Evolutionary conservation across 2,888 invertebrate species (phyloP).

Genomic region (Lasioglossum figueresi): DNA sequence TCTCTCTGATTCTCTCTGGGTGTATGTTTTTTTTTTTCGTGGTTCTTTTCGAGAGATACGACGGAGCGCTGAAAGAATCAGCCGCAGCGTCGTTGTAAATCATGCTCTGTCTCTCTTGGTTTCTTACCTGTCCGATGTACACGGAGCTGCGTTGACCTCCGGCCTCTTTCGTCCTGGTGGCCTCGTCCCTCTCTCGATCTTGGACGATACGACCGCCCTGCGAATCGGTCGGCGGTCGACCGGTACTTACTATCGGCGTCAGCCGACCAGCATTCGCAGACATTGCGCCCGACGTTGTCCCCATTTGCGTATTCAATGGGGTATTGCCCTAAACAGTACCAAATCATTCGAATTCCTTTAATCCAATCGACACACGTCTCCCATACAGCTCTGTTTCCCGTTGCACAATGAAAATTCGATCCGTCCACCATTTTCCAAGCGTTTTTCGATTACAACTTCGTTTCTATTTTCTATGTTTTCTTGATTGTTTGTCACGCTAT

Average conservation of each 20-base stretch:
- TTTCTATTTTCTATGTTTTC: neutral
- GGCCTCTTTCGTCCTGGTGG: slow-evolving; percentile 77
- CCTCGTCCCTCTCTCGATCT: slow-evolving; percentile 79
- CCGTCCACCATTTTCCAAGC: neutral
- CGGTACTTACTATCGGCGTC: slow-evolving; percentile 67
- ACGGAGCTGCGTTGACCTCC: slow-evolving; percentile 81
- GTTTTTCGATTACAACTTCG: neutral
- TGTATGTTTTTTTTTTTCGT: neutral
- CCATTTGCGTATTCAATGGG: slow-evolving; percentile 71
- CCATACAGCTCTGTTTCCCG: neutral
- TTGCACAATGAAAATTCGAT: slow-evolving; percentile 23
- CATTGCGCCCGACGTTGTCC: slow-evolving; percentile 43
- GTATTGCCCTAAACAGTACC: slow-evolving; percentile 72
- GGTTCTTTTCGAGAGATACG: slow-evolving; percentile 38
- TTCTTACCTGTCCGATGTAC: slow-evolving; percentile 82
- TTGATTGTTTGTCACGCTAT: neutral
- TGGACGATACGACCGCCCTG: slow-evolving; percentile 79
- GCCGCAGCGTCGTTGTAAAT: slow-evolving; percentile 59
- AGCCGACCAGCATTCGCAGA: slow-evolving; percentile 43
- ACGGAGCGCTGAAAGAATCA: slow-evolving; percentile 73
- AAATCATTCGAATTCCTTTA: slow-evolving; percentile 33
- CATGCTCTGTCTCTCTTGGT: slow-evolving; percentile 58
- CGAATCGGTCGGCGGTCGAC: slow-evolving; percentile 68
- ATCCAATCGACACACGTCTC: neutral
- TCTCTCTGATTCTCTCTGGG: slow-evolving; percentile 10